phyloP scores from a whole-genome alignment of 1,140 invertebrate genomes.

The Drosophila sp. region DNA sequence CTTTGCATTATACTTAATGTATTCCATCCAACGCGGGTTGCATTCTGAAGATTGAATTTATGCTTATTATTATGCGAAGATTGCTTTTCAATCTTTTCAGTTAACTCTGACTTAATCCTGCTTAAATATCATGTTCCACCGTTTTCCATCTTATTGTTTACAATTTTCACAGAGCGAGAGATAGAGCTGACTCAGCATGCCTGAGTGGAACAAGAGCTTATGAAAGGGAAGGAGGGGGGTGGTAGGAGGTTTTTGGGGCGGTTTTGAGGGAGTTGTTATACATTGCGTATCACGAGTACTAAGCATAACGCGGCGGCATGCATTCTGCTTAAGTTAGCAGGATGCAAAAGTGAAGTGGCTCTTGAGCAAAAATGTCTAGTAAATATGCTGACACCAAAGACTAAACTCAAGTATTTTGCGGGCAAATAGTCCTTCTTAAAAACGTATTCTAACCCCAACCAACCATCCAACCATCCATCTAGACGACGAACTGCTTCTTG shows the following conservation, averaged over 20 bases:
- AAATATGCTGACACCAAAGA: slow-evolving; percentile 76
- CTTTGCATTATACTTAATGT: neutral
- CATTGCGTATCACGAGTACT: neutral
- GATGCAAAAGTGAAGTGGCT: slow-evolving; percentile 56
- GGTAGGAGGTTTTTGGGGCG: neutral
- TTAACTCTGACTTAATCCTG: slow-evolving; percentile 5
- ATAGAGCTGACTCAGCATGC: slow-evolving; percentile 1
- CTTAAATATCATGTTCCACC: slow-evolving; percentile 12
- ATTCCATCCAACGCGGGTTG: neutral
- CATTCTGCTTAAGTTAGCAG: slow-evolving; percentile 50
- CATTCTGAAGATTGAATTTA: neutral
- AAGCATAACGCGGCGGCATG: slow-evolving; percentile 1
- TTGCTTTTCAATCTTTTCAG: slow-evolving; percentile 8
- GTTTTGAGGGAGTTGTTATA: neutral
- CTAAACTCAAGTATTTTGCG: slow-evolving; percentile 73
- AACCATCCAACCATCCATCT: neutral
- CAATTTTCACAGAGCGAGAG: neutral
- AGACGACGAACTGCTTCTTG: slow-evolving; percentile 20
- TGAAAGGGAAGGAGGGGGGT: neutral
- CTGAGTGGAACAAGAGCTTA: neutral
- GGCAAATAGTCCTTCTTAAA: slow-evolving; percentile 65
- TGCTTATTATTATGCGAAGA: slow-evolving; percentile 10
- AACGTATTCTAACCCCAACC: neutral
- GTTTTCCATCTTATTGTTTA: slow-evolving; percentile 10
- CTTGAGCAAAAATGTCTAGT: slow-evolving; percentile 62